Conservation (phyloP, 1,140 invertebrate species). For the Portunus trituberculatus region DNA sequence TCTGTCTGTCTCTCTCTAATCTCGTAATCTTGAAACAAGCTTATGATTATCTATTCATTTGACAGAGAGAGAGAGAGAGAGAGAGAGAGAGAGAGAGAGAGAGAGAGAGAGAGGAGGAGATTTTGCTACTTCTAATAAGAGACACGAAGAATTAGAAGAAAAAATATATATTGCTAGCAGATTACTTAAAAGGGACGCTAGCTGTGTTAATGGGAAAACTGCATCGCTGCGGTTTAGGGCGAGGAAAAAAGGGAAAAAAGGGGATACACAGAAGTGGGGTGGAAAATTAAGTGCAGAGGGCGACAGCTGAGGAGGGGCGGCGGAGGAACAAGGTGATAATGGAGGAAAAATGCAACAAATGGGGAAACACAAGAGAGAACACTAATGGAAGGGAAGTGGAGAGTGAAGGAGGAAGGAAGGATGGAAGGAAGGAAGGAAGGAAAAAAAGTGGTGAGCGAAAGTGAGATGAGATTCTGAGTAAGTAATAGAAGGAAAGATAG, state of each 20-base stretch:
- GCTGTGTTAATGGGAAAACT: too few species aligned
- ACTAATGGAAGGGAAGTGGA: background rate
- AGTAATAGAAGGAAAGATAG: too few species aligned
- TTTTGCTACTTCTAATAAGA: background rate
- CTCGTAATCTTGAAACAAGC: background rate
- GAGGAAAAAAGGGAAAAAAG: background rate
- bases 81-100: background rate
- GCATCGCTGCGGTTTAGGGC: too few species aligned
- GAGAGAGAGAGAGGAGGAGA: background rate
- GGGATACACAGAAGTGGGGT: background rate
- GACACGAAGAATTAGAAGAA: too few species aligned
- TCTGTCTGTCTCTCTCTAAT: background rate
- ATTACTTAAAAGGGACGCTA: too few species aligned
- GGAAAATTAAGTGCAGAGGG: background rate
- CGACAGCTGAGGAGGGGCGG: background rate
- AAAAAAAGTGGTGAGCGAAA: background rate
- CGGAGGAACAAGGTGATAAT: background rate
- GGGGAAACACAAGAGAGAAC: background rate
- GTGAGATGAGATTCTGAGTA: background rate
- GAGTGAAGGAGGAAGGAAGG: background rate
- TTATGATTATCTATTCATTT: background rate
- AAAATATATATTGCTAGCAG: too few species aligned
- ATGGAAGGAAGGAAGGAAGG: background rate
- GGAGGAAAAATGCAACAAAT: background rate
- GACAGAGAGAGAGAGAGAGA: background rate